phyloP scores from a whole-genome alignment of 2,113 vertebrate species.

The Deroptyus accipitrinus region DNA sequence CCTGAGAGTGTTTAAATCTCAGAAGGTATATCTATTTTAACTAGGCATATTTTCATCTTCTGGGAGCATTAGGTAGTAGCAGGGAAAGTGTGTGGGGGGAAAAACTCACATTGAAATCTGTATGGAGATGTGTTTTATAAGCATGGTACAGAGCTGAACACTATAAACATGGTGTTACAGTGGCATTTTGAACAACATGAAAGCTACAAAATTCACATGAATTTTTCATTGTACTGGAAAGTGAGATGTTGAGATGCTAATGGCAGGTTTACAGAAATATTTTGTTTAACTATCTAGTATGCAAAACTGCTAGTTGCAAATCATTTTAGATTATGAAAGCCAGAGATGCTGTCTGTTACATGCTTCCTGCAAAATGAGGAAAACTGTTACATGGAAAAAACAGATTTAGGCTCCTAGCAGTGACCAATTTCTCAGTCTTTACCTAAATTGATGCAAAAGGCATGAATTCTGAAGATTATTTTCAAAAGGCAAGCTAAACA shows the following conservation, averaged over 20 bases:
- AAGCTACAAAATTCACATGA: constrained; percentile 45
- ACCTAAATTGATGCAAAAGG: neutral
- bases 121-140: constrained; percentile 38
- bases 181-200: constrained; percentile 27
- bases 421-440: neutral
- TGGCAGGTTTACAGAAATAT: constrained; percentile 56
- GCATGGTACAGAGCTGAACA: constrained; percentile 1
- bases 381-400: neutral
- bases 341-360: neutral
- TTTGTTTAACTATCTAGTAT: constrained; percentile 58
- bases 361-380: neutral
- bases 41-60: neutral
- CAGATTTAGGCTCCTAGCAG: neutral
- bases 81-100: neutral
- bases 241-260: constrained; percentile 59
- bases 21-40: neutral
- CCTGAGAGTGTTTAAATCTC: neutral
- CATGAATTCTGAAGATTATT: neutral
- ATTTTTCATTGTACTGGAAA: constrained; percentile 61
- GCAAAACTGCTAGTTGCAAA: constrained; percentile 42
- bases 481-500: constrained; percentile 24
- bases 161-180: constrained; percentile 34
- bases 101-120: neutral
- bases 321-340: constrained; percentile 5
- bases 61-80: neutral